Conservation (phyloP, 92 coral and sea anemone species). For the Heliopora coerulea region DNA sequence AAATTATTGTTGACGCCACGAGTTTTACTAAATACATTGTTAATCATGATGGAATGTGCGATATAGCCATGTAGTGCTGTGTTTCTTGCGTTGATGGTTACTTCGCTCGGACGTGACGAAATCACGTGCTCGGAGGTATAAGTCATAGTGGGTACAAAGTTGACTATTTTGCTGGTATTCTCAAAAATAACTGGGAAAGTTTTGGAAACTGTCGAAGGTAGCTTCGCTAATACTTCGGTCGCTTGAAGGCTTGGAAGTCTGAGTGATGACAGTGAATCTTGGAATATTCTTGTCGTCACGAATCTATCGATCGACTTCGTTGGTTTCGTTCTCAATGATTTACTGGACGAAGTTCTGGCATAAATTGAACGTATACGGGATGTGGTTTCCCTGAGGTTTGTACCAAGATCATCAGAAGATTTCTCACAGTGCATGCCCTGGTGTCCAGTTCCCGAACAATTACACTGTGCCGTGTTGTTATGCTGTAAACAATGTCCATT, state of each 20-base stretch:
- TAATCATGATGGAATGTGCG: background rate
- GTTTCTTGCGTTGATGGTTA: background rate
- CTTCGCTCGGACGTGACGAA: background rate
- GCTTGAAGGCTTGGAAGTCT: background rate
- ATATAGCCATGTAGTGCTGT: background rate
- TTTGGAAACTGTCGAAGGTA: background rate
- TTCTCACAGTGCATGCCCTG: conserved; percentile 63
- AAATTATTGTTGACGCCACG: background rate
- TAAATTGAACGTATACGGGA: background rate
- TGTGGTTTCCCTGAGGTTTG: background rate
- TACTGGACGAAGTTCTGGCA: background rate
- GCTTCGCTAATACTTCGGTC: background rate
- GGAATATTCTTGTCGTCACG: background rate
- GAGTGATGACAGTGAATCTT: no score
- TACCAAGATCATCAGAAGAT: no score
- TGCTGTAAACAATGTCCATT: conserved; percentile 70
- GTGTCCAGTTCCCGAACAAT: conserved; percentile 69
- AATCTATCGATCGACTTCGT: background rate
- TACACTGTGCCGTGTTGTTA: conserved; percentile 55
- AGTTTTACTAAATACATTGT: background rate
- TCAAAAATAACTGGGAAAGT: background rate
- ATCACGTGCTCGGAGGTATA: background rate
- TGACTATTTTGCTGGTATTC: background rate
- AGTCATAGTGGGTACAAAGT: background rate
- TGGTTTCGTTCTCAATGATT: background rate